phyloP scores from a whole-genome alignment of 1,140 invertebrate genomes.

The Odontomachus brunneus region DNA sequence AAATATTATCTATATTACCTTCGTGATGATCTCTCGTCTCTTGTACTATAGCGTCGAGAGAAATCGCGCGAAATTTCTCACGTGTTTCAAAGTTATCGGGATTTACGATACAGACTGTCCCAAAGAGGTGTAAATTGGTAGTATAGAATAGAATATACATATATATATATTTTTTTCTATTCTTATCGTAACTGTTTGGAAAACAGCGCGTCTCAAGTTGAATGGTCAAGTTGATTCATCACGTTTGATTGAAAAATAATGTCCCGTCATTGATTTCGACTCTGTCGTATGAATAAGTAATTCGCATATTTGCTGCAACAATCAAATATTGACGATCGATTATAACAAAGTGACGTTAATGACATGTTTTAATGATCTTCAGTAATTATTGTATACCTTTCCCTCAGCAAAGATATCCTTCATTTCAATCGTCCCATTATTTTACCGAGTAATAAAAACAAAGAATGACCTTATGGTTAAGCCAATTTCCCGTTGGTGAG shows the following conservation, averaged over 20 bases:
- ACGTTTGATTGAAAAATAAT: slow-evolving; percentile 21
- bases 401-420: neutral
- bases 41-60: neutral
- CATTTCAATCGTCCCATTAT: neutral
- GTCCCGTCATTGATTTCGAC: slow-evolving; percentile 5
- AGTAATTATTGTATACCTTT: slow-evolving; percentile 14
- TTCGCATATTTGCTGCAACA: slow-evolving; percentile 1
- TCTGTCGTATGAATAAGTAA: neutral
- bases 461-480: slow-evolving; percentile 5
- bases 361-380: slow-evolving; percentile 28
- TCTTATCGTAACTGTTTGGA: too few species aligned
- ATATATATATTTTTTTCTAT: too few species aligned
- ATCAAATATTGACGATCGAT: neutral
- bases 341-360: slow-evolving; percentile 21
- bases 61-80: neutral
- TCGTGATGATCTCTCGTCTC: neutral
- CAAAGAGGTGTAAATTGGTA: slow-evolving; percentile 36
- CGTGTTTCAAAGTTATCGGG: neutral
- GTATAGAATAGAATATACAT: too few species aligned
- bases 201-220: neutral
- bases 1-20: too few species aligned
- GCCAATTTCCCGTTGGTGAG: neutral
- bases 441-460: neutral
- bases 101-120: slow-evolving; percentile 24
- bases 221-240: slow-evolving; percentile 14